Percentiles rank a stretch among this genome's conserved stretches.
These are phyloP conservation scores for Eugnorisma glareosa DNA, from an alignment of 2,888 invertebrate genomes.

Conservation along the genomic window DNA sequence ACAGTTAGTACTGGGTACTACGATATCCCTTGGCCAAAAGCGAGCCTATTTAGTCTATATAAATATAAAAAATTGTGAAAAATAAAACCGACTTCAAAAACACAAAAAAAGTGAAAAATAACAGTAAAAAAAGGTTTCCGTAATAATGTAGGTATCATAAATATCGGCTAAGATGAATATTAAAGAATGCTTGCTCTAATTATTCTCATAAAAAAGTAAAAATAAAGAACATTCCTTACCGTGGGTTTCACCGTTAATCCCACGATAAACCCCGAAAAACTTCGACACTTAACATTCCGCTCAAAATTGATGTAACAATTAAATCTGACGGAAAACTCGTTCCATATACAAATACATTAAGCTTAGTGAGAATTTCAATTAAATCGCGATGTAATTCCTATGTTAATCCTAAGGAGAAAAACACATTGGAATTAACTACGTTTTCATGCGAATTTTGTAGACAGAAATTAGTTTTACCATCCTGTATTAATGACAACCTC, in stretches of 20 bases:
- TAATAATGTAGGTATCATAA: not conserved
- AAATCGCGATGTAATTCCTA: conserved; percentile 18
- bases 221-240: not conserved
- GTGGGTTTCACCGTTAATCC: not conserved
- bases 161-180: not conserved
- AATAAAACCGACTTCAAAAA: too few relatives aligned
- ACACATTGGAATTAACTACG: not conserved
- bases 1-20: too few relatives aligned
- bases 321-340: conserved; percentile 25
- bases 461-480: not conserved
- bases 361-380: conserved; percentile 44
- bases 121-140: not conserved
- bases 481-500: not conserved
- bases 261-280: conserved; percentile 2
- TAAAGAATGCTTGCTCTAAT: not conserved
- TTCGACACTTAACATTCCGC: conserved; percentile 32
- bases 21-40: not conserved
- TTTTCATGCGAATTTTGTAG: not conserved
- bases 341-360: conserved; percentile 34
- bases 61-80: too few relatives aligned
- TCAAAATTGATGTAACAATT: conserved; percentile 32
- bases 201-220: not conserved
- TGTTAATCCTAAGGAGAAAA: conserved; percentile 13
- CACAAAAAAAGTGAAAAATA: too few relatives aligned
- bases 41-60: not conserved